A percentile compares a stretch with the other conserved stretches of the same genome.
phyloP scores from a whole-genome alignment of 2,888 invertebrate species.

The Vanessa cardui region DNA sequence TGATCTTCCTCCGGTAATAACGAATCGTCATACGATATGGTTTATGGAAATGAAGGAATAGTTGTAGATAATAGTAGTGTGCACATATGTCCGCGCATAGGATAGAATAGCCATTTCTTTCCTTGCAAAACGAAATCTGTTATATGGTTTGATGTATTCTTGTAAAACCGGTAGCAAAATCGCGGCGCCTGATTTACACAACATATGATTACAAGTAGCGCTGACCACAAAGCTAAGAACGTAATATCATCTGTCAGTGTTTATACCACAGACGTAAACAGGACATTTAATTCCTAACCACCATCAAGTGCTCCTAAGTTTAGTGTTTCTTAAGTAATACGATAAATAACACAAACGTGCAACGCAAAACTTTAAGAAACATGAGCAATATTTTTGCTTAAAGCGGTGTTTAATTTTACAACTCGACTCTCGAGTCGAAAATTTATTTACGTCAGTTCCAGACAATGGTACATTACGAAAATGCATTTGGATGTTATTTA shows the following conservation, averaged over 20 bases:
- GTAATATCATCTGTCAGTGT: conserved; percentile 3
- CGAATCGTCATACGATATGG: no score
- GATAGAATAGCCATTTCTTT: no score
- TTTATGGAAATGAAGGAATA: no score
- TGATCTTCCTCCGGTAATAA: no score
- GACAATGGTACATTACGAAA: conserved; percentile 18
- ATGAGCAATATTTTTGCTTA: conserved; percentile 16
- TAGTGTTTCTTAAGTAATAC: conserved; percentile 8
- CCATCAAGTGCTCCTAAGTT: background rate
- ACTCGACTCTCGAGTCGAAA: conserved; percentile 24
- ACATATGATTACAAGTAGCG: conserved; percentile 2
- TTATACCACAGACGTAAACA: background rate
- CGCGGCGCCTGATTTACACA: background rate
- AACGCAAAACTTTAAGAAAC: conserved; percentile 21
- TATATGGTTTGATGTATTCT: no score
- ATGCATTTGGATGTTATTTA: conserved; percentile 14
- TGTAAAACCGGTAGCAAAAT: background rate
- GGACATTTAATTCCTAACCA: conserved; percentile 6
- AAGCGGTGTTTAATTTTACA: conserved; percentile 24
- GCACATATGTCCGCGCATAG: no score
- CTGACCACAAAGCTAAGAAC: conserved; percentile 1
- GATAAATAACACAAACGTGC: conserved; percentile 16
- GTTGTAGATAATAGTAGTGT: no score
- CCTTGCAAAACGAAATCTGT: no score
- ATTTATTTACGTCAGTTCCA: conserved; percentile 31